Evolutionary conservation across 2,888 invertebrate genomes (phyloP).

Genomic region (Macrosoma leucophasiata): DNA sequence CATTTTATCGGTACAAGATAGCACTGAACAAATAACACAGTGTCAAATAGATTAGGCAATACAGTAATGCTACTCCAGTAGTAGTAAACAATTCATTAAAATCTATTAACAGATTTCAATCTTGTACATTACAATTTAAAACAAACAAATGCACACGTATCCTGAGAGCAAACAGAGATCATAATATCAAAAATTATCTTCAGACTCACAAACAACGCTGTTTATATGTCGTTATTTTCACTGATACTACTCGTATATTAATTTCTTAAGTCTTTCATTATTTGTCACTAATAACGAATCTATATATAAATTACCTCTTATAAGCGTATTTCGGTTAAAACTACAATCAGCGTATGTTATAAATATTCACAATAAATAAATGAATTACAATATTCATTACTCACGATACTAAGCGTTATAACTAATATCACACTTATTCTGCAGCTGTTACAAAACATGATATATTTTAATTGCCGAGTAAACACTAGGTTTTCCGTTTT

Average conservation of each 20-base stretch:
- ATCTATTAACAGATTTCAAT: too few relatives aligned
- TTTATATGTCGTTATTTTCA: too few relatives aligned
- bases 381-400: constrained; percentile 23
- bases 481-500: constrained; percentile 23
- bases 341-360: constrained; percentile 17
- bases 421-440: constrained; percentile 63
- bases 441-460: constrained; percentile 23
- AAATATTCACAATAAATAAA: constrained; percentile 11
- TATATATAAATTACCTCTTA: constrained; percentile 22
- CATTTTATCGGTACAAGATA: too few relatives aligned
- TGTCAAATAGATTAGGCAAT: too few relatives aligned
- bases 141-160: constrained; percentile 34
- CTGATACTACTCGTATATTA: too few relatives aligned
- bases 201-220: constrained; percentile 7
- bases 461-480: constrained; percentile 18
- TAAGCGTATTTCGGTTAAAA: constrained; percentile 27
- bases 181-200: constrained; percentile 25
- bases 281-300: too few relatives aligned
- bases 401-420: constrained; percentile 29
- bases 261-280: too few relatives aligned
- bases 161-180: constrained; percentile 48
- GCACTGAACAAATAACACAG: too few relatives aligned
- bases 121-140: constrained; percentile 20
- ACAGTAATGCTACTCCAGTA: too few relatives aligned
- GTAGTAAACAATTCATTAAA: too few relatives aligned